A percentile compares a stretch with the other conserved stretches of the same genome.
Conservation (phyloP, 2,797 vertebrate genomes). For the Eulemur coronatus region DNA sequence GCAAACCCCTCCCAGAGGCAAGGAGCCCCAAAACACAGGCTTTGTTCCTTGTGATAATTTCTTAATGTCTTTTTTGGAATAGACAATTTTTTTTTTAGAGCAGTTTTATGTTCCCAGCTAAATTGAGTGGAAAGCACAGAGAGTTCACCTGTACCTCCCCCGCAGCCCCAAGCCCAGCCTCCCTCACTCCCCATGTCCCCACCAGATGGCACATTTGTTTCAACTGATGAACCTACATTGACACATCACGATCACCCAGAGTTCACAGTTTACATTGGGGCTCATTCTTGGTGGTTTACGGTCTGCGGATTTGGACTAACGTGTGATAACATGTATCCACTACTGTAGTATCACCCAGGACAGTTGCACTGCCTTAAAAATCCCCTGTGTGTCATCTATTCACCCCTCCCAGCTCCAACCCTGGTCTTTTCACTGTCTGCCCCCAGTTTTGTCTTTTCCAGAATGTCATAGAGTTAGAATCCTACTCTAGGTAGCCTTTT, state of each 20-base stretch:
- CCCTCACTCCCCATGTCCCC: not conserved
- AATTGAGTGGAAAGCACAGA: not conserved
- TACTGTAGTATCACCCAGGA: not conserved
- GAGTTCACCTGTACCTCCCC: not conserved
- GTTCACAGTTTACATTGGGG: not conserved
- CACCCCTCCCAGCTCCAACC: too few species aligned
- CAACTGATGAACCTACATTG: rapidly evolving
- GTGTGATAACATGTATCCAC: rapidly evolving
- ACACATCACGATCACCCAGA: not conserved
- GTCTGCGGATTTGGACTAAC: not conserved
- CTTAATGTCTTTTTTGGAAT: not conserved
- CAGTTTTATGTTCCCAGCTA: not conserved
- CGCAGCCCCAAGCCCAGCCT: too few species aligned
- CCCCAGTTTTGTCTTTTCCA: not conserved
- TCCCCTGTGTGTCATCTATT: not conserved
- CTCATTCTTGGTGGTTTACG: not conserved
- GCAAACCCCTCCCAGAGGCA: not conserved
- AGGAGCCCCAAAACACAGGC: not conserved
- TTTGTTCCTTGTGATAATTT: not conserved
- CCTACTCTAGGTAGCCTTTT: not conserved
- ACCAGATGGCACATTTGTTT: not conserved
- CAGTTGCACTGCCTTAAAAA: not conserved
- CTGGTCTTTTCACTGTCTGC: too few species aligned
- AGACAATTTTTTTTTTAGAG: not conserved
- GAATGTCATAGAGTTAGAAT: not conserved